Evolutionary conservation across 2,113 vertebrate species (phyloP).

Genomic region (Arizona elegans): DNA sequence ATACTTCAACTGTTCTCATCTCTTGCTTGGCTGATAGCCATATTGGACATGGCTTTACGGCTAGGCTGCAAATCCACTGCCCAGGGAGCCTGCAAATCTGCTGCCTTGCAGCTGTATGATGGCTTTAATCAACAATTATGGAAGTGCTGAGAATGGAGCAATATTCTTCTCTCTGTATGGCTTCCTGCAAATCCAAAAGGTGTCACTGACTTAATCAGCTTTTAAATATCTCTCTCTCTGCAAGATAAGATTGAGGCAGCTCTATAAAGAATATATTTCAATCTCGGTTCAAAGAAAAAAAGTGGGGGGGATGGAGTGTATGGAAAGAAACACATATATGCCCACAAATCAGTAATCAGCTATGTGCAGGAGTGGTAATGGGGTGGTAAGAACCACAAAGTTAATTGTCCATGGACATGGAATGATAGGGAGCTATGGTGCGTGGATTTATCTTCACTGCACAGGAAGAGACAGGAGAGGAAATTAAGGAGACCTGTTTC

Average conservation of each 20-base stretch:
- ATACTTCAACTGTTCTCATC: constrained; percentile 9
- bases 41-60: constrained; percentile 25
- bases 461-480: constrained; percentile 3
- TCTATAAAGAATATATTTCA: constrained; percentile 1
- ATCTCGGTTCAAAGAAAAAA: neutral
- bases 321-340: neutral
- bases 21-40: constrained; percentile 8
- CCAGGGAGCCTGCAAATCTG: constrained; percentile 38
- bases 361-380: constrained; percentile 3
- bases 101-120: constrained; percentile 29
- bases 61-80: constrained; percentile 36
- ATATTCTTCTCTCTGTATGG: constrained; percentile 25
- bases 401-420: neutral
- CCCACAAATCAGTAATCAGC: constrained; percentile 1
- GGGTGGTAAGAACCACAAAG: neutral
- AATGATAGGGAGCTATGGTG: neutral
- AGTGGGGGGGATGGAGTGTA: too few relatives aligned
- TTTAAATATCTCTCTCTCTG: neutral
- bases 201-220: constrained; percentile 12
- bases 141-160: constrained; percentile 39
- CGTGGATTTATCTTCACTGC: neutral
- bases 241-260: neutral
- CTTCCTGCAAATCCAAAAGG: constrained; percentile 32
- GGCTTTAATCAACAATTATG: constrained; percentile 42
- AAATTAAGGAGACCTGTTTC: neutral